Evolutionary conservation across 2,888 invertebrate species (phyloP).

Genomic region (Andrena minutula): DNA sequence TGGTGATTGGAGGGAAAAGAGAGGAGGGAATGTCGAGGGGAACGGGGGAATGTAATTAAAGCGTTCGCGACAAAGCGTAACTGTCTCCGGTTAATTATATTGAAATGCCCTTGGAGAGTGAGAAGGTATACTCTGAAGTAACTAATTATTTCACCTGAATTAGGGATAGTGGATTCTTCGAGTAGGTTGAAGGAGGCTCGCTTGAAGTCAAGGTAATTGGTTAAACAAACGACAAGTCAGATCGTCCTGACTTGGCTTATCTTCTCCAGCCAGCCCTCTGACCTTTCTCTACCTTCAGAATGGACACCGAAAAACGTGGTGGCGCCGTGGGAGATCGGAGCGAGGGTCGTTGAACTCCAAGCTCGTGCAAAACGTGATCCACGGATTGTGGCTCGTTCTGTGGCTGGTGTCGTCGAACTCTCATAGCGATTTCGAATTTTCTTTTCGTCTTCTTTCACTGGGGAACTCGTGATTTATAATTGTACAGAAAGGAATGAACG

Average conservation of each 20-base stretch:
- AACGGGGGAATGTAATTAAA: constrained; percentile 52
- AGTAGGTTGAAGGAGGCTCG: not conserved
- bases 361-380: constrained; percentile 68
- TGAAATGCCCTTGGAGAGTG: not conserved
- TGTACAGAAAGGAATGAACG: too few species aligned
- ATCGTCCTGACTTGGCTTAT: constrained; percentile 22
- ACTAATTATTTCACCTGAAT: constrained; percentile 5
- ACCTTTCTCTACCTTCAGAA: constrained; percentile 54
- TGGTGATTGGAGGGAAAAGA: not conserved
- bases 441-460: constrained; percentile 53
- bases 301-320: constrained; percentile 47
- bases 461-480: not conserved
- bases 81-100: not conserved
- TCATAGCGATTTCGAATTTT: constrained; percentile 64
- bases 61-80: constrained; percentile 22
- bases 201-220: not conserved
- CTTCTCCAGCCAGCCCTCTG: constrained; percentile 21
- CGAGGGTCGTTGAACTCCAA: constrained; percentile 62
- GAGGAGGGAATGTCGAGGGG: constrained; percentile 29
- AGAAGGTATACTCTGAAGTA: not conserved
- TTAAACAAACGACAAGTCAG: constrained; percentile 16
- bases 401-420: constrained; percentile 67
- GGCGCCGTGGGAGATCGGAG: constrained; percentile 50
- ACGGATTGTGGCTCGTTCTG: constrained; percentile 64
- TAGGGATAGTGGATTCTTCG: not conserved